These are phyloP conservation scores for Alentia gelatinosa DNA, from an alignment of 2,888 invertebrate species.

Conservation along the genomic window DNA sequence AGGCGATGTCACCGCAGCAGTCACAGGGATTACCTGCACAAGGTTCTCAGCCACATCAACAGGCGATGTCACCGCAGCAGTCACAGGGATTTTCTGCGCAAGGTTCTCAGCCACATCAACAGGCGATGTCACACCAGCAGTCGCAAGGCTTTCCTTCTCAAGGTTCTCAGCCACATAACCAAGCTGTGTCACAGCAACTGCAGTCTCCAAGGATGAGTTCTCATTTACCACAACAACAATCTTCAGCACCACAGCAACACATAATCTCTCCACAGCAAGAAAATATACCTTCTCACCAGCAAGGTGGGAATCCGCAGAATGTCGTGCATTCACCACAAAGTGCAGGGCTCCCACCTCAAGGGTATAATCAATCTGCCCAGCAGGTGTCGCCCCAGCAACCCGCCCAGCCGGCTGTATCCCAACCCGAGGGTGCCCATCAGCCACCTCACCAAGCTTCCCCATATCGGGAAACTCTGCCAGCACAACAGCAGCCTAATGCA, in stretches of 20 bases:
- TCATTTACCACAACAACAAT: background rate
- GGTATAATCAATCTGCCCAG: background rate
- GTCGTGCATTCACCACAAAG: background rate
- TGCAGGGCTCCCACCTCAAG: background rate
- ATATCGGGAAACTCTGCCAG: background rate
- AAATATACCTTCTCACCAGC: background rate
- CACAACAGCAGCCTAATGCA: slow-evolving; percentile 12
- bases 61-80: background rate
- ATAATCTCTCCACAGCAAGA: slow-evolving; percentile 10
- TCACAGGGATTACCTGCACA: background rate
- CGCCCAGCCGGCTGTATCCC: background rate
- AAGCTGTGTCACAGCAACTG: background rate
- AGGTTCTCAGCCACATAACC: background rate
- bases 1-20: background rate
- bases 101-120: slow-evolving; percentile 67
- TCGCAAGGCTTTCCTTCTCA: background rate
- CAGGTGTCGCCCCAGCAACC: background rate
- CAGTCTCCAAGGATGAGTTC: background rate
- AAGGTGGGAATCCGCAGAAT: background rate
- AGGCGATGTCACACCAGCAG: background rate
- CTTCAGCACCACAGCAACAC: background rate
- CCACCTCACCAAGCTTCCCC: background rate
- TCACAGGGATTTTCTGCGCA: background rate
- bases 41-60: background rate
- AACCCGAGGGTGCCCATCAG: slow-evolving; percentile 17